phyloP scores from a whole-genome alignment of 1,140 invertebrate species.

The Drosophila subpulchrella region DNA sequence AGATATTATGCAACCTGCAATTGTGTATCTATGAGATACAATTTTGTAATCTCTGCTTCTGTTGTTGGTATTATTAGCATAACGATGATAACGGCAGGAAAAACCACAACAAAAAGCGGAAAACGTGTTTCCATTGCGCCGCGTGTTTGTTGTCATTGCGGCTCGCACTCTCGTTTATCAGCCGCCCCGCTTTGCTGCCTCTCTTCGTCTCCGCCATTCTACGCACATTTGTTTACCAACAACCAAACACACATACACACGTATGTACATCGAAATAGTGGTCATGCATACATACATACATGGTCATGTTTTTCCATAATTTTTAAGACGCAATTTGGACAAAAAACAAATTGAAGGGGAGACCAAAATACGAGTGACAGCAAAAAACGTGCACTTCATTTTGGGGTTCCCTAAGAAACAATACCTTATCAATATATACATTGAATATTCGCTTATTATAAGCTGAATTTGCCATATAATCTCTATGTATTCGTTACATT shows the following conservation, averaged over 20 bases:
- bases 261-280: constrained; percentile 7
- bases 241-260: constrained; percentile 36
- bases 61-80: constrained; percentile 15
- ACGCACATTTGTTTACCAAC: constrained; percentile 78
- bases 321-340: constrained; percentile 55
- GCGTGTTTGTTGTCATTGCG: constrained; percentile 25
- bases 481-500: background rate
- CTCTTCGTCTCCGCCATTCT: constrained; percentile 47
- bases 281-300: constrained; percentile 29
- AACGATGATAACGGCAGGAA: constrained; percentile 30
- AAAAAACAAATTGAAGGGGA: constrained; percentile 15
- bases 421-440: background rate
- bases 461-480: background rate
- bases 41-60: constrained; percentile 29
- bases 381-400: constrained; percentile 14
- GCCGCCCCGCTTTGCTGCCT: constrained; percentile 40
- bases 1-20: constrained; percentile 67
- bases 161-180: constrained; percentile 51
- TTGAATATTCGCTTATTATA: background rate
- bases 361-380: constrained; percentile 13
- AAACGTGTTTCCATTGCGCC: constrained; percentile 59
- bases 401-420: background rate
- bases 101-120: constrained; percentile 32
- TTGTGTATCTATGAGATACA: constrained; percentile 39
- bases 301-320: constrained; percentile 36